Conservation (phyloP, 2,797 vertebrate species). For the Taenioides sp. region DNA sequence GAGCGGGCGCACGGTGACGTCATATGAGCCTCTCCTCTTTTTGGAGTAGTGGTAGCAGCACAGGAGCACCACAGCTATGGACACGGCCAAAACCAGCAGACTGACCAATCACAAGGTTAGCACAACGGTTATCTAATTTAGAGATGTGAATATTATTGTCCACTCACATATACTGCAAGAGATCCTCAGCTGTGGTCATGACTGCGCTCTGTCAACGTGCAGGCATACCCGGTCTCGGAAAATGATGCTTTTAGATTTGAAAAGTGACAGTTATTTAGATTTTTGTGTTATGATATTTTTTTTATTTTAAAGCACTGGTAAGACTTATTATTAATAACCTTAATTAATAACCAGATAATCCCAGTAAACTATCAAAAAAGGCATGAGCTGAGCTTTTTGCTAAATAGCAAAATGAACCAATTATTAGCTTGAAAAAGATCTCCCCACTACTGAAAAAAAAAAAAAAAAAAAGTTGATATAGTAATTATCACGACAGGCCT, state of each 20-base stretch:
- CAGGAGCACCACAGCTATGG: conserved; percentile 45
- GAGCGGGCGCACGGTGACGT: conserved; percentile 16
- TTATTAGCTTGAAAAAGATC: no score
- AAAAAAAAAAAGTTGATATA: no score
- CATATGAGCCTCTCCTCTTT: conserved; percentile 32
- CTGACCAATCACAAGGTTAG: conserved; percentile 34
- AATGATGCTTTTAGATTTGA: background rate
- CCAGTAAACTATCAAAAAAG: no score
- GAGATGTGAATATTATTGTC: background rate
- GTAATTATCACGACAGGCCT: no score
- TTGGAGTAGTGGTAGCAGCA: conserved; percentile 51
- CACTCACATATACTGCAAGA: conserved; percentile 54
- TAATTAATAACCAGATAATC: no score
- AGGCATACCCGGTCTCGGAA: conserved; percentile 30
- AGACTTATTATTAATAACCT: no score
- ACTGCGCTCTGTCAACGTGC: conserved; percentile 3
- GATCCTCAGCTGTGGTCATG: conserved; percentile 25
- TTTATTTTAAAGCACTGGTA: no score
- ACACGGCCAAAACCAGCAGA: conserved; percentile 41
- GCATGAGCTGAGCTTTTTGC: no score
- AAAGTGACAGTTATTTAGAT: no score
- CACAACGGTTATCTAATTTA: background rate
- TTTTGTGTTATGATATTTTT: no score
- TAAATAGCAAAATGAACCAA: no score
- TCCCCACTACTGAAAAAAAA: no score